Conservation (phyloP, 2,888 invertebrate genomes). For the Campoplex nolae region DNA sequence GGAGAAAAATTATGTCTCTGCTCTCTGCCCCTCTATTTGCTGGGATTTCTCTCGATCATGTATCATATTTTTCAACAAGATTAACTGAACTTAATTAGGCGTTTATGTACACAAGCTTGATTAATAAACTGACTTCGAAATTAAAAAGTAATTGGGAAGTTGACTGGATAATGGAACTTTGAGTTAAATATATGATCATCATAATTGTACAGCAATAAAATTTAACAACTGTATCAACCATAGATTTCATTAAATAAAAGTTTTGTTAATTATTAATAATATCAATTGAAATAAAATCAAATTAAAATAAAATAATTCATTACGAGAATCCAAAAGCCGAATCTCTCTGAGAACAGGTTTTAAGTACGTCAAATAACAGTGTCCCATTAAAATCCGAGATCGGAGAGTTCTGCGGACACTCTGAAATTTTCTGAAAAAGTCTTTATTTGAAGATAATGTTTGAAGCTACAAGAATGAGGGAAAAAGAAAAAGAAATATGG, state of each 20-base stretch:
- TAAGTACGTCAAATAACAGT: not conserved
- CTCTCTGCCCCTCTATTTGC: not conserved
- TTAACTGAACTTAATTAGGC: not conserved
- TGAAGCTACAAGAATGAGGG: not conserved
- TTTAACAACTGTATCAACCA: not conserved
- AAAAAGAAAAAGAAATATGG: constrained; percentile 9
- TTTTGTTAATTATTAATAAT: no score
- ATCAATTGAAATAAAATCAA: no score
- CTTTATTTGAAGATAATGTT: constrained; percentile 54
- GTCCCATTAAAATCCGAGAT: not conserved
- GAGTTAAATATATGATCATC: no score
- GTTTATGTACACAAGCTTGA: not conserved
- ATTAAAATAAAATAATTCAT: no score
- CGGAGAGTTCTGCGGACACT: no score
- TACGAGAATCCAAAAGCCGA: not conserved
- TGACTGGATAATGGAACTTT: no score
- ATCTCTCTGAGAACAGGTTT: not conserved
- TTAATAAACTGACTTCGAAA: not conserved
- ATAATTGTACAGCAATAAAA: not conserved
- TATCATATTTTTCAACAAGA: not conserved
- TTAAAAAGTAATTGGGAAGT: not conserved
- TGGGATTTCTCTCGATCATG: not conserved
- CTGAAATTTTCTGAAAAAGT: constrained; percentile 32
- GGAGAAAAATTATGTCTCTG: not conserved
- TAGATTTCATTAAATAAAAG: not conserved